Evolutionary conservation across 1,140 invertebrate species (phyloP).

Genomic region (Sinonovacula constricta): DNA sequence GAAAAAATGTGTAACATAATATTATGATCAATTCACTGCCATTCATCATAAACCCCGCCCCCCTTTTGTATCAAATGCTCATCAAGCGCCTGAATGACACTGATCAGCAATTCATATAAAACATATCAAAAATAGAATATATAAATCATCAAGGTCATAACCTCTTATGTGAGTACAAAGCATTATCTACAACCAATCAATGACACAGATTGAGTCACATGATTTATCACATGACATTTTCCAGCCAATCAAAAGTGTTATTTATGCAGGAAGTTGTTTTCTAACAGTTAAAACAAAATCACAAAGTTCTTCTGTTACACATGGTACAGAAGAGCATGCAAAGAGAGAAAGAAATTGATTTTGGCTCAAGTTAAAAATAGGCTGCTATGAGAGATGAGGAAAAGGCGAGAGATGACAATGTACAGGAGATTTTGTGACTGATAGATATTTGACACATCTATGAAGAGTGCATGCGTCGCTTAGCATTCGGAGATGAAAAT

Average conservation of each 20-base stretch:
- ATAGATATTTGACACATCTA: neutral
- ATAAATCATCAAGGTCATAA: constrained; percentile 31
- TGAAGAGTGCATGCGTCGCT: constrained; percentile 45
- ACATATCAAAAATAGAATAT: constrained; percentile 54
- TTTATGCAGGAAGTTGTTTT: neutral
- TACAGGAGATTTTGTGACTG: neutral
- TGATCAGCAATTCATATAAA: constrained; percentile 34
- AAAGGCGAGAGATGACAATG: neutral
- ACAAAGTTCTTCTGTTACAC: neutral
- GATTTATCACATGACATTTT: constrained; percentile 2
- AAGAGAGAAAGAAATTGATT: neutral
- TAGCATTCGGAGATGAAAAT: neutral
- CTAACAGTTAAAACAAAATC: neutral
- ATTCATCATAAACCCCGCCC: neutral
- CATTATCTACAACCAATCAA: constrained; percentile 34
- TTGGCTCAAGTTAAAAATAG: constrained; percentile 7
- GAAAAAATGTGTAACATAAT: constrained; percentile 3
- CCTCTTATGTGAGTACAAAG: constrained; percentile 1
- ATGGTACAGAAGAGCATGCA: neutral
- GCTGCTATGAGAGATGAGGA: neutral
- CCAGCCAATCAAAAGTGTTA: constrained; percentile 13
- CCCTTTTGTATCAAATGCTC: neutral
- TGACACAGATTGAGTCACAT: neutral
- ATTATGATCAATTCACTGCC: neutral
- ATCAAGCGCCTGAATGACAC: neutral